phyloP scores from a whole-genome alignment of 2,113 vertebrate genomes.

The Pelodiscus sinensis region DNA sequence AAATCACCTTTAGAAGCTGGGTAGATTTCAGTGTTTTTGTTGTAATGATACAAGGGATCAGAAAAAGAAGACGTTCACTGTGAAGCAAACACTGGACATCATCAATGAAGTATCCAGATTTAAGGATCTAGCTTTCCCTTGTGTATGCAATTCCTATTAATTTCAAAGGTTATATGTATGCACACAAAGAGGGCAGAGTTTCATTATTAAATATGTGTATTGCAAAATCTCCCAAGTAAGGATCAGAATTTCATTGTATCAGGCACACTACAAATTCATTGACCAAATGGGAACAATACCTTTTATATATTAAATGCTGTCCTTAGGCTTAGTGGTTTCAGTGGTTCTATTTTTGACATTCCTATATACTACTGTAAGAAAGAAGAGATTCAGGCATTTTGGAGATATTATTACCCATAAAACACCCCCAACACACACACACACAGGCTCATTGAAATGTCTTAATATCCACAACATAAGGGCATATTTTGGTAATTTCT shows the following conservation, averaged over 20 bases:
- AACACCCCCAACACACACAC: not conserved
- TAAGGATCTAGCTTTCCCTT: rapidly evolving
- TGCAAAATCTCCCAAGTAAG: not conserved
- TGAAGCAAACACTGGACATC: not conserved
- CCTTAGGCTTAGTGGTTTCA: not conserved
- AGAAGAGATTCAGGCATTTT: not conserved
- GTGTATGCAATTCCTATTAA: not conserved
- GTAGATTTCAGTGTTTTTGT: not conserved
- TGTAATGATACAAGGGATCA: not conserved
- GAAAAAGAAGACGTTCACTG: not conserved
- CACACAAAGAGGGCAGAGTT: not conserved
- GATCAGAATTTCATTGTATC: not conserved
- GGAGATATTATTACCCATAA: not conserved
- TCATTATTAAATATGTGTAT: not conserved
- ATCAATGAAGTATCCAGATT: not conserved
- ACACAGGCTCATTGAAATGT: not conserved
- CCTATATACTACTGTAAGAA: not conserved
- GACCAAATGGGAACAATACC: not conserved
- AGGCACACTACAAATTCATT: not conserved
- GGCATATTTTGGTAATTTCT: not conserved
- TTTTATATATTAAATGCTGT: not conserved
- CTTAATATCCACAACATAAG: not conserved
- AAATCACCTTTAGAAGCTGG: not conserved
- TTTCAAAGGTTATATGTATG: not conserved
- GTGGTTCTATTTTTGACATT: not conserved